Percentiles rank a stretch among this genome's conserved stretches.
phyloP scores from a whole-genome alignment of 2,888 invertebrate species.

The Cephalotes varians region DNA sequence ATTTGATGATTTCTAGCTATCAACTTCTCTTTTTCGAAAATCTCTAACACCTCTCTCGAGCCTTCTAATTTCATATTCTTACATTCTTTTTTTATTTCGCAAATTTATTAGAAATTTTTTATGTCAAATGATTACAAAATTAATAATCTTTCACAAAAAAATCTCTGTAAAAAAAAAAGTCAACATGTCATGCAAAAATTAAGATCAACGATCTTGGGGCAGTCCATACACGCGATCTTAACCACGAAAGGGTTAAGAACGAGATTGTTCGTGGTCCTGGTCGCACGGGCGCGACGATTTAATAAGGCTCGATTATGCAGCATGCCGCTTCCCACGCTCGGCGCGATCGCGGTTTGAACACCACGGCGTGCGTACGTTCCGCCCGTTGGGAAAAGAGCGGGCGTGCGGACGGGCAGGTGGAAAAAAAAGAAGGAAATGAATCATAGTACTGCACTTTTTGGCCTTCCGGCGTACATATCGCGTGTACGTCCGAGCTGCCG shows the following conservation, averaged over 20 bases:
- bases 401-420: constrained; percentile 31
- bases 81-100: neutral
- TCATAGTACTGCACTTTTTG: constrained; percentile 38
- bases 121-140: neutral
- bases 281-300: constrained; percentile 68
- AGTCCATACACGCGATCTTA: constrained; percentile 2
- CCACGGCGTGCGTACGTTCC: constrained; percentile 15
- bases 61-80: neutral
- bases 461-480: constrained; percentile 48
- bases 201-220: neutral
- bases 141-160: neutral
- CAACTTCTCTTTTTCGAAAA: neutral
- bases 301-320: constrained; percentile 75
- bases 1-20: neutral
- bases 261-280: constrained; percentile 10
- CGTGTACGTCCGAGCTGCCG: constrained; percentile 23
- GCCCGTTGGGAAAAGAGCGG: neutral
- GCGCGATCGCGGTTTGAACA: constrained; percentile 33
- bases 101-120: neutral
- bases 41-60: neutral
- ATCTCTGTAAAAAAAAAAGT: neutral
- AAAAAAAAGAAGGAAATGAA: constrained; percentile 45
- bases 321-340: constrained; percentile 55
- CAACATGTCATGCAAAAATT: neutral
- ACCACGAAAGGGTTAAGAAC: constrained; percentile 7